Percentiles rank a stretch among this genome's conserved stretches.
These are phyloP conservation scores for Camponotus floridanus DNA, from an alignment of 1,140 invertebrate species.

Conservation along the genomic window DNA sequence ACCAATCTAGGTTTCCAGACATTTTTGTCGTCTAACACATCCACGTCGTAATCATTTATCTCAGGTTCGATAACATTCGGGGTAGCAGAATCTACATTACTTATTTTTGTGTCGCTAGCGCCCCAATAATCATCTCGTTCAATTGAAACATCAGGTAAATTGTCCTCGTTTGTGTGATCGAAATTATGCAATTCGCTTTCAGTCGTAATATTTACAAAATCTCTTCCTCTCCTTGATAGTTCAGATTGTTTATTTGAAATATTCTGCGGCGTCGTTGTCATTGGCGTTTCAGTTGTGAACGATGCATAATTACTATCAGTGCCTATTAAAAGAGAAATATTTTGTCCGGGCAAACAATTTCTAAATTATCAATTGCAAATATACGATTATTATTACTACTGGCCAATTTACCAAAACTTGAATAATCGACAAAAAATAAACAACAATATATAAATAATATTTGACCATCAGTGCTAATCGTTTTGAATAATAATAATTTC, in stretches of 20 bases:
- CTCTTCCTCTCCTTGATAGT: conserved; percentile 1
- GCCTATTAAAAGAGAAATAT: conserved; percentile 16
- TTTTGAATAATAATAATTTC: conserved; percentile 2
- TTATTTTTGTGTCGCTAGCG: conserved; percentile 43
- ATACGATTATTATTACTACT: neutral
- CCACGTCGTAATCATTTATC: conserved; percentile 69
- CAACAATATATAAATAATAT: neutral
- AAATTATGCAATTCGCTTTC: neutral
- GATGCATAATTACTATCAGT: neutral
- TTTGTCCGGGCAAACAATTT: neutral
- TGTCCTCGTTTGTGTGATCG: conserved; percentile 27
- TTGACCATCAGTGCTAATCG: neutral
- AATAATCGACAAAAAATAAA: conserved; percentile 4
- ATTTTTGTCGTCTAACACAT: conserved; percentile 74
- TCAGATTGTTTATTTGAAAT: neutral
- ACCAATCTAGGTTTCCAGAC: conserved; percentile 79
- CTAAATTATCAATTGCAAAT: neutral
- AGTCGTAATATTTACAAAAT: neutral
- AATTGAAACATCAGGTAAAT: conserved; percentile 71
- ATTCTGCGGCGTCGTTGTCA: neutral
- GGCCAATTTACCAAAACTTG: neutral
- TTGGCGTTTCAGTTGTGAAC: neutral
- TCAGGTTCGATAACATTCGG: conserved; percentile 56
- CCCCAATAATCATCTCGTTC: conserved; percentile 67
- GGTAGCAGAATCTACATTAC: conserved; percentile 31